Conservation (phyloP, 2,888 invertebrate genomes). For the Drosophila acutilabella region DNA sequence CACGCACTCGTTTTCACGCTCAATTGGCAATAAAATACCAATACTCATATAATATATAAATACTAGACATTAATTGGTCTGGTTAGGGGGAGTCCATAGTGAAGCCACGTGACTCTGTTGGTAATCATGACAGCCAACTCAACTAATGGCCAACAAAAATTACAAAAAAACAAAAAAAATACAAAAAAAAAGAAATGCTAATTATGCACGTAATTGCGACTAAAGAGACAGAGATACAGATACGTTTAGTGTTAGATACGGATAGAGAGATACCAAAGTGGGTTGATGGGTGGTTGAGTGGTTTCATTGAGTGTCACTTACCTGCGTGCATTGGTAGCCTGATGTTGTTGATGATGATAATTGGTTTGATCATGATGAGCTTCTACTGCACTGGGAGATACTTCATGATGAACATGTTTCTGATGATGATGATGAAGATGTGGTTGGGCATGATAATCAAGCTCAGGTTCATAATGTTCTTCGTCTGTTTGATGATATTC, state of each 20-base stretch:
- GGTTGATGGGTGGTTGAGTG: constrained; percentile 1
- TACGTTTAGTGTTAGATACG: background rate
- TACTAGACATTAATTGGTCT: constrained; percentile 14
- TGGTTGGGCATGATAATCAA: constrained; percentile 20
- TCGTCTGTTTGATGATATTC: constrained; percentile 31
- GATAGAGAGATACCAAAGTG: constrained; percentile 7
- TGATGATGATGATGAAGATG: constrained; percentile 24
- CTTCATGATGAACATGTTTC: constrained; percentile 22
- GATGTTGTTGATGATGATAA: constrained; percentile 61
- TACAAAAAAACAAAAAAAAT: constrained; percentile 3
- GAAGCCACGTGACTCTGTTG: constrained; percentile 18
- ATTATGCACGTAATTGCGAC: constrained; percentile 58
- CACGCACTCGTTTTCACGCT: constrained; percentile 9
- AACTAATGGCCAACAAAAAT: constrained; percentile 15
- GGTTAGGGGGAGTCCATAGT: background rate
- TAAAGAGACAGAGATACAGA: constrained; percentile 19
- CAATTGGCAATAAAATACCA: constrained; percentile 23
- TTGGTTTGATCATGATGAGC: constrained; percentile 41
- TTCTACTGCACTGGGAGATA: constrained; percentile 45
- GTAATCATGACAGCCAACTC: constrained; percentile 36
- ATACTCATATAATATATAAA: constrained; percentile 16
- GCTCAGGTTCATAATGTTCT: constrained; percentile 5
- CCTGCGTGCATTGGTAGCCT: constrained; percentile 80
- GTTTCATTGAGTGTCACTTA: constrained; percentile 62
- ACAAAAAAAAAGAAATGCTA: constrained; percentile 25